Conservation (phyloP, 2,888 invertebrate species). For the Busseola fusca region DNA sequence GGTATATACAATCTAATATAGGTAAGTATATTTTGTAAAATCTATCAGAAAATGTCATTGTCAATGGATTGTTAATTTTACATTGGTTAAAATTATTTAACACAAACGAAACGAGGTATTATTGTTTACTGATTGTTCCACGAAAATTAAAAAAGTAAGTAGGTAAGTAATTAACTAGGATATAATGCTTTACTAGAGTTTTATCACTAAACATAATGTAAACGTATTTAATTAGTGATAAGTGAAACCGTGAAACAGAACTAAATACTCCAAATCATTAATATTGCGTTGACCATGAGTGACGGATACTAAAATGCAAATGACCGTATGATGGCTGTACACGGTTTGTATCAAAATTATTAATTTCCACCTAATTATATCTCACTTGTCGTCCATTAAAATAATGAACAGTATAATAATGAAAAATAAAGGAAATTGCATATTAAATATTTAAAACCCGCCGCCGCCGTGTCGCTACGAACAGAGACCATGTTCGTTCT, state of each 20-base stretch:
- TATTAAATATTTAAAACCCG: conserved; percentile 87
- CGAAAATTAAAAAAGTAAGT: not conserved
- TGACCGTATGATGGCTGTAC: conserved; percentile 62
- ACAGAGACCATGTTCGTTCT: conserved; percentile 85
- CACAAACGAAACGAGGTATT: not conserved
- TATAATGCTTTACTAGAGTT: conserved; percentile 3
- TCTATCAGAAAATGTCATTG: too few species aligned
- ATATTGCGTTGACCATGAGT: conserved; percentile 52
- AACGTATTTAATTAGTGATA: conserved; percentile 46
- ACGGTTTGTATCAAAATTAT: conserved; percentile 69
- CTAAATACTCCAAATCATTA: conserved; percentile 51
- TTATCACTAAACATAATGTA: conserved; percentile 40
- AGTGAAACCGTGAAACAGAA: conserved; percentile 41
- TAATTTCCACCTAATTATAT: conserved; percentile 78
- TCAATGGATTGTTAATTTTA: not conserved
- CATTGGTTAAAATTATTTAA: not conserved
- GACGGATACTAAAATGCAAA: conserved; percentile 64
- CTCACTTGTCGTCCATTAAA: conserved; percentile 78
- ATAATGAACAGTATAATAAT: conserved; percentile 75
- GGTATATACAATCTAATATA: too few species aligned
- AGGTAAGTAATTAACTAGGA: not conserved
- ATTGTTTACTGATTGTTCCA: not conserved
- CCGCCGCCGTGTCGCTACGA: conserved; percentile 77
- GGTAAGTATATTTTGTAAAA: not conserved
- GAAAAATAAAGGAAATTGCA: conserved; percentile 86